Conservation (phyloP, 2,797 vertebrate genomes). For the Rousettus madagascariensis region DNA sequence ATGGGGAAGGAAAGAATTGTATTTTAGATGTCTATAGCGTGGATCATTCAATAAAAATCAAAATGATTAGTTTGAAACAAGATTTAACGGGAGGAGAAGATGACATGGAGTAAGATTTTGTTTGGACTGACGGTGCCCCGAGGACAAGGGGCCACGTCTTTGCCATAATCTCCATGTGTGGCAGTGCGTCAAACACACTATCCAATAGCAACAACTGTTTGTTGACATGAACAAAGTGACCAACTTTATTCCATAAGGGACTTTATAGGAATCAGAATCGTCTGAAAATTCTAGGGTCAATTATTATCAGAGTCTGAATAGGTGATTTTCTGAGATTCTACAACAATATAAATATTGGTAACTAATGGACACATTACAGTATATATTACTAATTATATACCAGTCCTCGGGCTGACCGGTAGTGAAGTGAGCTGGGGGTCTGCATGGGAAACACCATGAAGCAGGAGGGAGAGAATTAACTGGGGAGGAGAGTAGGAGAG, state of each 20-base stretch:
- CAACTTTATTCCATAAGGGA: neutral
- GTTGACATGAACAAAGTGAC: neutral
- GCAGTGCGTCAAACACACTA: neutral
- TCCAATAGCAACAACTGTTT: neutral
- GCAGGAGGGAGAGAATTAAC: too few relatives aligned
- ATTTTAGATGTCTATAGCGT: neutral
- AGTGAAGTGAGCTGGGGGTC: neutral
- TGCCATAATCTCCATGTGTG: neutral
- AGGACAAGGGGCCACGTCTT: neutral
- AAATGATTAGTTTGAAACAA: neutral
- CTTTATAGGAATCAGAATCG: neutral
- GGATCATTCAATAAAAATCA: neutral
- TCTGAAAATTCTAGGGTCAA: neutral
- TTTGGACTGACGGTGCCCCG: neutral
- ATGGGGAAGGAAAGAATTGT: neutral
- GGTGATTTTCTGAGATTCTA: neutral
- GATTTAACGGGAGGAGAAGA: neutral
- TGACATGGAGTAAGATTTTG: neutral
- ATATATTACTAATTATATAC: neutral
- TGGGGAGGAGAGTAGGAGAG: neutral
- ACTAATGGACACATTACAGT: neutral
- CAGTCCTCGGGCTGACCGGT: neutral
- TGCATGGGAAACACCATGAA: neutral
- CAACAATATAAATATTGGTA: neutral
- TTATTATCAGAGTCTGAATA: neutral